Evolutionary conservation across 2,113 vertebrate species (phyloP).

Genomic region (Syngnathus scovelli): DNA sequence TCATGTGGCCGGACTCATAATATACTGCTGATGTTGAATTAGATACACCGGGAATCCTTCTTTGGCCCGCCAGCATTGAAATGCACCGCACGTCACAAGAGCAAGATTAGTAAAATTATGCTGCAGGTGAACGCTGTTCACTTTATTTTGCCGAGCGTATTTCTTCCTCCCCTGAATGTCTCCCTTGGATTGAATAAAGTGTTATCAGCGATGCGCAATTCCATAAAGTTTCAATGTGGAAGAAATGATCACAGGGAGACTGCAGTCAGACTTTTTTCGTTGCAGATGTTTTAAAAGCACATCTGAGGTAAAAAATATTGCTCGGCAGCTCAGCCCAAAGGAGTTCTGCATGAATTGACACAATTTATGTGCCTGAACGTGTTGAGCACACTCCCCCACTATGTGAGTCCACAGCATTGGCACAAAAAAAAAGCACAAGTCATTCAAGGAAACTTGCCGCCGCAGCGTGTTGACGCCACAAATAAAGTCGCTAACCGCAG

Average conservation of each 20-base stretch:
- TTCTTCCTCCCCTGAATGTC: constrained; percentile 1
- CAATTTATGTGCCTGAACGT: constrained; percentile 3
- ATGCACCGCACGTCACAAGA: constrained; percentile 12
- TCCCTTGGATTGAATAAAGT: constrained; percentile 6
- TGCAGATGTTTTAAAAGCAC: constrained; percentile 7
- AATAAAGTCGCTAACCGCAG: constrained; percentile 9
- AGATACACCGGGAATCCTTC: constrained; percentile 24
- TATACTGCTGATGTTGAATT: constrained; percentile 34
- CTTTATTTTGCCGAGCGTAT: constrained; percentile 1
- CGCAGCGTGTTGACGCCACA: constrained; percentile 5
- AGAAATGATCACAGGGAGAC: constrained; percentile 10
- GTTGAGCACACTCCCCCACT: neutral
- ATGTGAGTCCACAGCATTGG: constrained; percentile 10
- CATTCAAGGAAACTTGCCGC: neutral
- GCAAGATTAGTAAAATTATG: constrained; percentile 14
- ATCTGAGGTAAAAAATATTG: constrained; percentile 9
- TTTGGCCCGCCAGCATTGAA: constrained; percentile 25
- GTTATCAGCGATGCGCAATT: neutral
- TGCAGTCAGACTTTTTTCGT: neutral
- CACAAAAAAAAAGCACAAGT: constrained; percentile 13
- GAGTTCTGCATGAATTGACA: constrained; percentile 11
- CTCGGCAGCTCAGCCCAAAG: constrained; percentile 10
- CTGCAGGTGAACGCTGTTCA: constrained; percentile 13
- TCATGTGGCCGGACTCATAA: constrained; percentile 39
- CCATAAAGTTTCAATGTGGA: constrained; percentile 9